Evolutionary conservation across 2,888 invertebrate genomes (phyloP).

Genomic region (Heteropelma amictum): DNA sequence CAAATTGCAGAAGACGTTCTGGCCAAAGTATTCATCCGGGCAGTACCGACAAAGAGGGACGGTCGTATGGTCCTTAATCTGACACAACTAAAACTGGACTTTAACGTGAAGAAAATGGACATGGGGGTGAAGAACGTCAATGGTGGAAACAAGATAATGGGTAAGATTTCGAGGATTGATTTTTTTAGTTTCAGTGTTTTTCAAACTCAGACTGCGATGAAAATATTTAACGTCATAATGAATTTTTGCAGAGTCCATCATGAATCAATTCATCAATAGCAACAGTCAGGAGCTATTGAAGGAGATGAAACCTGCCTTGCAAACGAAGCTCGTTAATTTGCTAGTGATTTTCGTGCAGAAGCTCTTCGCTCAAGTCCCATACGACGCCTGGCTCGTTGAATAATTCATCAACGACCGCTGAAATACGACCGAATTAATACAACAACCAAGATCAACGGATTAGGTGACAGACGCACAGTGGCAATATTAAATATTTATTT

Average conservation of each 20-base stretch:
- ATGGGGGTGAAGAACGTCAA: constrained; percentile 93
- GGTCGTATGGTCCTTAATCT: constrained; percentile 85
- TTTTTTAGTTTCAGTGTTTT: background rate
- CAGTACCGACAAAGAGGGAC: too few relatives aligned
- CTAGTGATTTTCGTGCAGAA: constrained; percentile 88
- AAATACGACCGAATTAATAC: constrained; percentile 4
- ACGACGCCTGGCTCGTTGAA: constrained; percentile 86
- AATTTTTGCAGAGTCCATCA: constrained; percentile 86
- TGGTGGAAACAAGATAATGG: constrained; percentile 87
- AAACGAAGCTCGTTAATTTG: constrained; percentile 86
- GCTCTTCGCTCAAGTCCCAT: constrained; percentile 87
- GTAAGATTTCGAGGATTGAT: constrained; percentile 86
- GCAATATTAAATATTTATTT: too few relatives aligned
- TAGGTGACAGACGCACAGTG: too few relatives aligned
- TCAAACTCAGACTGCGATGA: background rate
- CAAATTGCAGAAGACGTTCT: constrained; percentile 85
- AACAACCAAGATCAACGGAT: too few relatives aligned
- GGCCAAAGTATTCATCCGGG: constrained; percentile 90
- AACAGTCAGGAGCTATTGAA: constrained; percentile 90
- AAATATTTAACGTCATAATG: too few relatives aligned
- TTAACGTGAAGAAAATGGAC: constrained; percentile 88
- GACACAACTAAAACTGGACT: constrained; percentile 90
- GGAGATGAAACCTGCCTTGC: constrained; percentile 92
- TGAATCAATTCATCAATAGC: constrained; percentile 92
- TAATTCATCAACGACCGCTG: constrained; percentile 55